phyloP scores from a whole-genome alignment of 2,113 vertebrate genomes.

The Mixornis gularis region DNA sequence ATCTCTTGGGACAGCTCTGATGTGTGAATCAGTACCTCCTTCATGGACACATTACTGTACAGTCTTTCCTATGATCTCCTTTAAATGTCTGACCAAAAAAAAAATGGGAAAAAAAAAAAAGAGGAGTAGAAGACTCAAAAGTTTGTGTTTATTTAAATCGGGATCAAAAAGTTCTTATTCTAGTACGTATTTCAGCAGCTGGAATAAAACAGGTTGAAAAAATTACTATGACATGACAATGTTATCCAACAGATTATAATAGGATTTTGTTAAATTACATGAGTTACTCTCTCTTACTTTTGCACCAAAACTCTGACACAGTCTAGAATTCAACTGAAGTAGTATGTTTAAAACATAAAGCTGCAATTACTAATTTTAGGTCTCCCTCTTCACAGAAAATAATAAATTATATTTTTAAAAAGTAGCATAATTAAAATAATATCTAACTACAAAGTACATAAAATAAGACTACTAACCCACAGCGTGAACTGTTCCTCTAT shows the following conservation, averaged over 20 bases:
- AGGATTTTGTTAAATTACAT: background rate
- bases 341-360: background rate
- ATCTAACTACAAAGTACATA: background rate
- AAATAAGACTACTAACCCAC: conserved; percentile 71
- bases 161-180: background rate
- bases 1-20: background rate
- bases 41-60: background rate
- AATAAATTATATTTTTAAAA: background rate
- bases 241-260: background rate
- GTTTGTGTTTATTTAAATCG: background rate
- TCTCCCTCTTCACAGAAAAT: background rate
- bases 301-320: background rate
- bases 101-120: background rate
- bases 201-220: background rate
- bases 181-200: background rate
- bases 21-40: background rate
- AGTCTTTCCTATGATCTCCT: background rate
- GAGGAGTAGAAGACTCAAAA: background rate
- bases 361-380: background rate
- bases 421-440: background rate
- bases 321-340: background rate
- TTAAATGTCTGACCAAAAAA: background rate
- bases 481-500: conserved; percentile 73
- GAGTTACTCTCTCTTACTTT: background rate
- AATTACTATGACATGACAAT: background rate